A percentile compares a stretch with the other conserved stretches of the same genome.
Conservation (phyloP, 2,113 vertebrate species). For the Merops nubicus region DNA sequence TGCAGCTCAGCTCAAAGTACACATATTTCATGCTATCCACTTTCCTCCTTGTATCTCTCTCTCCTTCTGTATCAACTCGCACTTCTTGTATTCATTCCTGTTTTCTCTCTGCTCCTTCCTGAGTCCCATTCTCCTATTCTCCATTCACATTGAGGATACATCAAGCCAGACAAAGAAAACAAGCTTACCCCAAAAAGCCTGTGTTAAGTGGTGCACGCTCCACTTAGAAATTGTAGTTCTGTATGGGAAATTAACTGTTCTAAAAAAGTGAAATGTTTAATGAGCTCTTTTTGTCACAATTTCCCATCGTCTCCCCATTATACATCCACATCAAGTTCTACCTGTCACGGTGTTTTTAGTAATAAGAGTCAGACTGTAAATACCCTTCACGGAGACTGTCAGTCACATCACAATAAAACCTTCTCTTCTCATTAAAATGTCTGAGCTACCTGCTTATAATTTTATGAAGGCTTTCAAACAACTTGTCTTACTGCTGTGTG, state of each 20-base stretch:
- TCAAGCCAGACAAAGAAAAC: slow-evolving; percentile 15
- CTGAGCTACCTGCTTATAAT: slow-evolving; percentile 60
- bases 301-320: slow-evolving; percentile 35
- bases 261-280: slow-evolving; percentile 29
- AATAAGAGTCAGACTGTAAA: slow-evolving; percentile 58
- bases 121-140: neutral
- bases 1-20: neutral
- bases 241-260: slow-evolving; percentile 36
- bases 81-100: neutral
- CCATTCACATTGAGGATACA: neutral
- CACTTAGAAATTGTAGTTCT: neutral
- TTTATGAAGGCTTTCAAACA: slow-evolving; percentile 64
- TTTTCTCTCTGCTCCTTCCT: neutral
- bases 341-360: slow-evolving; percentile 68
- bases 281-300: slow-evolving; percentile 50
- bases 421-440: slow-evolving; percentile 44
- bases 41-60: neutral
- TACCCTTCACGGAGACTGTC: slow-evolving; percentile 63
- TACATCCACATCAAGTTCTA: slow-evolving; percentile 56
- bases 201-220: neutral
- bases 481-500: neutral
- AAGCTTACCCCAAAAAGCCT: neutral
- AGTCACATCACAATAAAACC: slow-evolving; percentile 70
- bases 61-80: neutral
- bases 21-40: neutral